phyloP scores from a whole-genome alignment of 2,113 vertebrate species.

The Colistium nudipinnis region DNA sequence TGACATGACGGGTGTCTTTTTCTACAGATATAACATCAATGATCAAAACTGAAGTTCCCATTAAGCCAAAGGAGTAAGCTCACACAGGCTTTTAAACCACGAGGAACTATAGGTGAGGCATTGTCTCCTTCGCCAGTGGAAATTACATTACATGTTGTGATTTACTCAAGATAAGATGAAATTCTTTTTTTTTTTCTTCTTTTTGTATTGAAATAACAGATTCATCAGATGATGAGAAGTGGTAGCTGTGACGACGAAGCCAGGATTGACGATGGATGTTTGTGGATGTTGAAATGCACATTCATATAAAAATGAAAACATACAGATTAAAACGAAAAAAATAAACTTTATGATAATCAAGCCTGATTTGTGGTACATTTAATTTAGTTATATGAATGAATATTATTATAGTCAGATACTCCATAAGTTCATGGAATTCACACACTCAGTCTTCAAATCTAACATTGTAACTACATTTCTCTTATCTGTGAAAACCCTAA shows the following conservation, averaged over 20 bases:
- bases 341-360: too few species aligned
- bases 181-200: not conserved
- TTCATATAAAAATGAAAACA: too few species aligned
- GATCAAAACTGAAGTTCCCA: conserved; percentile 77
- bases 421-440: too few species aligned
- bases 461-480: not conserved
- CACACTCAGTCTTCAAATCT: not conserved
- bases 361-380: too few species aligned
- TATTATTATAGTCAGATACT: too few species aligned
- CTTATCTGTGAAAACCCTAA: not conserved
- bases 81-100: not conserved
- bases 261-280: not conserved
- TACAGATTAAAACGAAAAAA: too few species aligned
- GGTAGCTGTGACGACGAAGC: not conserved
- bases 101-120: conserved; percentile 9
- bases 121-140: not conserved
- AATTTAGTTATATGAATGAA: too few species aligned
- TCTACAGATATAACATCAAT: conserved; percentile 75
- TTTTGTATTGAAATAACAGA: not conserved
- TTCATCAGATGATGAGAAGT: conserved; percentile 6
- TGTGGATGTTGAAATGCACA: not conserved
- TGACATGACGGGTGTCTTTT: not conserved
- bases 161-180: not conserved
- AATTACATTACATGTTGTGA: not conserved
- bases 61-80: conserved; percentile 44